phyloP scores from a whole-genome alignment of 2,888 invertebrate genomes.

The Phyllotreta striolata region DNA sequence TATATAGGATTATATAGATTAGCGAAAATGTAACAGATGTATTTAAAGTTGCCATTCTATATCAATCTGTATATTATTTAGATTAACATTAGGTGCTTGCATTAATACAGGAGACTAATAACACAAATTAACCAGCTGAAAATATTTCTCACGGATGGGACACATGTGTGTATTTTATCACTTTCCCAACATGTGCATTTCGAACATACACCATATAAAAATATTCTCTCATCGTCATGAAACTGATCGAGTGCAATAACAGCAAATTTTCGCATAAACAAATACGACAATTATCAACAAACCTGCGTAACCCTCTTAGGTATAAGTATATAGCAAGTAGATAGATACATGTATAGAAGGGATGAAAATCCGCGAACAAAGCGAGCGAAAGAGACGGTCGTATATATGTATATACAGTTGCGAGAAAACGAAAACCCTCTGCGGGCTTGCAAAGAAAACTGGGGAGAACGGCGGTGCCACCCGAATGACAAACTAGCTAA shows the following conservation, averaged over 20 bases:
- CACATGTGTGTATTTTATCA: conserved; percentile 40
- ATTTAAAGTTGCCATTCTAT: too few species aligned
- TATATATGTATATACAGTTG: too few species aligned
- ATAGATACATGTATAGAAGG: neutral
- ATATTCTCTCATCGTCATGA: conserved; percentile 24
- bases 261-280: too few species aligned
- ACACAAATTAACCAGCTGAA: conserved; percentile 14
- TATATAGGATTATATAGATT: too few species aligned
- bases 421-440: conserved; percentile 32
- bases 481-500: conserved; percentile 63
- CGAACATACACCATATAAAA: conserved; percentile 35
- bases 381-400: conserved; percentile 7
- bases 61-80: too few species aligned
- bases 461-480: conserved; percentile 57
- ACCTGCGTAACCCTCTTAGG: too few species aligned
- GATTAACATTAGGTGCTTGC: too few species aligned
- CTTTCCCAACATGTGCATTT: conserved; percentile 41
- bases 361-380: conserved; percentile 2
- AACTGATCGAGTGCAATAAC: conserved; percentile 16
- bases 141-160: conserved; percentile 39
- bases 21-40: too few species aligned
- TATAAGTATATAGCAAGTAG: too few species aligned
- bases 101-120: neutral
- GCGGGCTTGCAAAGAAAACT: conserved; percentile 44
- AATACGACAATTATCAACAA: too few species aligned